Percentiles rank a stretch among this genome's conserved stretches.
phyloP scores from a whole-genome alignment of 2,113 vertebrate species.

The Xiphophorus couchianus region DNA sequence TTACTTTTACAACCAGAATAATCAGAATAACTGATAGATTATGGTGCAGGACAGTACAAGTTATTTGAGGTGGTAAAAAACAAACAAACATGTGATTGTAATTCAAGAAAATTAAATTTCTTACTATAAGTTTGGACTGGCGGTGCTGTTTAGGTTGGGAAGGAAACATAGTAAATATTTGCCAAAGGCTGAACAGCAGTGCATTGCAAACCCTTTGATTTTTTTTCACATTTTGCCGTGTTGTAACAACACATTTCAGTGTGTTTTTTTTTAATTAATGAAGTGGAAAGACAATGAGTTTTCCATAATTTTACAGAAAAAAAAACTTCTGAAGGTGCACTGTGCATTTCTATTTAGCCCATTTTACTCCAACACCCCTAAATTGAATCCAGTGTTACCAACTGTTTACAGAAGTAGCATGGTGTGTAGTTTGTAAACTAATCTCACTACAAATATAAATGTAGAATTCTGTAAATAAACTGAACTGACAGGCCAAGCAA shows the following conservation, averaged over 20 bases:
- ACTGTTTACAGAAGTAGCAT: too few species aligned
- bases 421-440: too few species aligned
- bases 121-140: background rate
- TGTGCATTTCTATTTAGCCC: too few species aligned
- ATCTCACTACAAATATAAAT: too few species aligned
- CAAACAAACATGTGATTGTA: background rate
- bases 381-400: too few species aligned
- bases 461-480: too few species aligned
- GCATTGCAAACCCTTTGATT: background rate
- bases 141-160: background rate
- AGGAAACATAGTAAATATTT: background rate
- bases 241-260: background rate
- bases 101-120: background rate
- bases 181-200: background rate
- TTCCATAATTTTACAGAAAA: too few species aligned
- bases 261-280: background rate
- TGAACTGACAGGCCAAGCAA: too few species aligned
- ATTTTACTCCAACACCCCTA: too few species aligned
- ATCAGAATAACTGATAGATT: too few species aligned
- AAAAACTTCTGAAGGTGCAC: too few species aligned
- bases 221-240: background rate
- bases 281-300: too few species aligned
- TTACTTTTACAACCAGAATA: background rate
- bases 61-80: background rate
- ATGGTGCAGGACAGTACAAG: background rate